Base-by-base conservation (phyloP, 2,113 vertebrate species). In the Athene noctua region DNA sequence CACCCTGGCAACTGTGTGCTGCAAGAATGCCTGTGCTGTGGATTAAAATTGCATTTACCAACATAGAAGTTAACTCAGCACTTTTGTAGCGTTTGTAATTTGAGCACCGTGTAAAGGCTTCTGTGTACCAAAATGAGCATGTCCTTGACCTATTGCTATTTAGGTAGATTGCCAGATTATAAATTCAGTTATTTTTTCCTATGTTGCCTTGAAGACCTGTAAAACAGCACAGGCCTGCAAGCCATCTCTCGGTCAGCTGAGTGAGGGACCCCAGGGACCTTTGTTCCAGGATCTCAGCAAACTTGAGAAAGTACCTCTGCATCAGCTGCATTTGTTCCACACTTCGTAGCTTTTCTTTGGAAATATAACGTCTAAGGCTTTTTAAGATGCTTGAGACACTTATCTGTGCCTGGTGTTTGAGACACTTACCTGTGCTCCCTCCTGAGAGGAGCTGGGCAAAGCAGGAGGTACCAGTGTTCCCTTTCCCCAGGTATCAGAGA, bases 1-100 rank as follows among this genome's bases (percentile, higher is more conserved):
- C 92, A 72, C 97, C 96, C 96, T 75, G 91, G 92, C 94, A 97
- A 85, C 91, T 97, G 95, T 12, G 3, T 46, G 77, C 88, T 79
- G 70, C 36, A 29, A 47, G 88, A 91, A 96, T 86, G 92, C 85
- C 71, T 38, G 38, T 32, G n/a, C 73, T 6, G 3, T 42, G 86
- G 58, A 7, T 91, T 92, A 73, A 79, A 92, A 44, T 68, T 89
- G 88, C 86, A 13, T 85, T 88, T 51, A 46, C 86, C 94, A 74
- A 38, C 75, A 66, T 46, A 94, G 44, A 81, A 90, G 62, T 79
- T 79, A 92, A 90, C 92, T 88, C 51, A 51, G 96, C 89, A 86
- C 75, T 96, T 92, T 30, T 1, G 1, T 49, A 66, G 77, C 8
- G 0, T 86, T 88, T 79, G 67, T 77, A 88, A 94, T 80, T 73